Conservation (phyloP, 2,888 invertebrate genomes). For the Trypoxylon attenuatum region DNA sequence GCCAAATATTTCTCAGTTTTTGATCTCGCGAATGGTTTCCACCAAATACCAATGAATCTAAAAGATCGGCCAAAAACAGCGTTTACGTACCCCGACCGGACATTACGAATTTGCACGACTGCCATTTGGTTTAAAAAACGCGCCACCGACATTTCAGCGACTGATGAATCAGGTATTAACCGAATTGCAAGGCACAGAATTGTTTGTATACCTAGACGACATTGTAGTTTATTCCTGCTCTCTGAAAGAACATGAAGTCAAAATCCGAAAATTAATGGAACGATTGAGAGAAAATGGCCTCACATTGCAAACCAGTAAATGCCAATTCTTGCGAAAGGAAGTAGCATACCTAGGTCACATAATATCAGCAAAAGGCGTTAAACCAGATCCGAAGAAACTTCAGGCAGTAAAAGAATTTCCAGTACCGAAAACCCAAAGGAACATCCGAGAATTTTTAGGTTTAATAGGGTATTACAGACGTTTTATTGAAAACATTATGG, state of each 20-base stretch:
- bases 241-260: background rate
- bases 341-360: background rate
- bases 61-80: too few relatives aligned
- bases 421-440: background rate
- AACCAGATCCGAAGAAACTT: background rate
- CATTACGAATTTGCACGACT: too few relatives aligned
- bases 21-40: too few relatives aligned
- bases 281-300: background rate
- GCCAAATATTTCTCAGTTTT: background rate
- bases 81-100: too few relatives aligned
- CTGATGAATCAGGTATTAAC: background rate
- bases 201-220: too few relatives aligned
- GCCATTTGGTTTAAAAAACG: too few relatives aligned
- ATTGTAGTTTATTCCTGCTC: background rate
- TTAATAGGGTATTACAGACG: constrained; percentile 5
- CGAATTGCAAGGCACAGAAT: background rate
- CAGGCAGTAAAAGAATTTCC: background rate
- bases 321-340: constrained; percentile 3
- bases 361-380: background rate
- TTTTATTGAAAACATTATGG: background rate
- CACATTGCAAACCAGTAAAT: background rate
- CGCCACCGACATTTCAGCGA: too few relatives aligned
- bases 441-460: constrained; percentile 1
- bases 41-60: too few relatives aligned
- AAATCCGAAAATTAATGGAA: background rate